Evolutionary conservation across 92 coral and sea anemone species (phyloP), one percentile per base, ranked within the genome.

Genomic region (Epizoanthus fatuus): DNA sequence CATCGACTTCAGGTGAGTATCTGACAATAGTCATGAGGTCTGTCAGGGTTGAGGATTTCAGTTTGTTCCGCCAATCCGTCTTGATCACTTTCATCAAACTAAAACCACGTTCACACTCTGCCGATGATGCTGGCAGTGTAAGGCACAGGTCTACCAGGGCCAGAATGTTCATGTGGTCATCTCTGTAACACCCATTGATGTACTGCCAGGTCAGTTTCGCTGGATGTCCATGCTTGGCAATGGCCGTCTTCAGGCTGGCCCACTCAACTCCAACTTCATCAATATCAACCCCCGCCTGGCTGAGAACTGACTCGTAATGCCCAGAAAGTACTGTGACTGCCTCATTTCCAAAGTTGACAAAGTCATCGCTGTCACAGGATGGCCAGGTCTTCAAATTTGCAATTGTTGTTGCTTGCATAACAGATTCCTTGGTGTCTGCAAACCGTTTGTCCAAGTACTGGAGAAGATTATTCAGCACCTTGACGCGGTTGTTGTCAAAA

Each of bases 131-230:
- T 38, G 86, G 78, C 55, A 81, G 78, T 38, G 75, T 10, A 44
- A 62, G 56, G 88, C 75, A 72, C 73, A 84, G 88, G 88, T 84
- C 88, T 72, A 63, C 39, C 19, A 81, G 75, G 11, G 86, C 74
- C 77, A 81, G 45, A 39, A 81, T 25, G 86, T 81, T 81, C 38
- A 19, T 52, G 56, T 81, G 72, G 12, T 15, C 52, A 3, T 59
- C 69, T 81, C 25, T 4, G 49, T 74, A 81, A 58, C 38, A 65
- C 3, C 20, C 53, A 66, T 81, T 81, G 16, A 81, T 68, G 29
- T 81, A 59, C 12, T 13, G 84, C 58, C 84, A 80, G 49, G 74
- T 14, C 15, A 80, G 62, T 16, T 63, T 63, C 53, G 45, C 56
- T 66, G 70, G 75, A 69, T 56, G 53, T 29, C 58, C 78, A 7